phyloP scores from a whole-genome alignment of 2,113 vertebrate species.

The Chaetura pelagica region DNA sequence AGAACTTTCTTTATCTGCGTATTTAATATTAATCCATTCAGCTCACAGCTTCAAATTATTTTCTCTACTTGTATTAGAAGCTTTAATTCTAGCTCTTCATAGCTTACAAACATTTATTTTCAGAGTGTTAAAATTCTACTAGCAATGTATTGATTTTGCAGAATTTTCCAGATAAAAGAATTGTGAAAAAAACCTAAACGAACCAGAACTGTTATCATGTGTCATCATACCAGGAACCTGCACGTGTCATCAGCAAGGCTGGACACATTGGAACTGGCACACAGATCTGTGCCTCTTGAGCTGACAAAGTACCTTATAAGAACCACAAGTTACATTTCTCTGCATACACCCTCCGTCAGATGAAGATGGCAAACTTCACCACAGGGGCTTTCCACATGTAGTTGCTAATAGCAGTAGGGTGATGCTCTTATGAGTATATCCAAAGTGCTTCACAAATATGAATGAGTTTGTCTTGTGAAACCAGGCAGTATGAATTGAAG shows the following conservation, averaged over 20 bases:
- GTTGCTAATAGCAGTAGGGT: not conserved
- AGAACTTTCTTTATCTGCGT: not conserved
- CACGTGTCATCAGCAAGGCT: fast-evolving
- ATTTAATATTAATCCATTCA: not conserved
- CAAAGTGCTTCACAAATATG: not conserved
- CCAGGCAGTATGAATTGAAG: not conserved
- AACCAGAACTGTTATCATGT: not conserved
- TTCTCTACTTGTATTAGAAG: not conserved
- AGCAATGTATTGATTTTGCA: not conserved
- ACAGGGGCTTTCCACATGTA: not conserved
- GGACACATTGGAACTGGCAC: not conserved
- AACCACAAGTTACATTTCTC: not conserved
- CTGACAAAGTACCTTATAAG: too few relatives aligned
- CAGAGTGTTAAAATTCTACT: not conserved
- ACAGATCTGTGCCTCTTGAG: not conserved
- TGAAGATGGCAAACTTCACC: not conserved
- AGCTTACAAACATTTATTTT: not conserved
- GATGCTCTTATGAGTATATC: not conserved
- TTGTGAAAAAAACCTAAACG: not conserved
- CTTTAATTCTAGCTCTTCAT: not conserved
- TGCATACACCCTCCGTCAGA: not conserved
- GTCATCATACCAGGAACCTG: too few relatives aligned
- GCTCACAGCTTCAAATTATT: not conserved
- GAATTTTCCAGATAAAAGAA: not conserved
- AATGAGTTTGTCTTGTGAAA: not conserved